Evolutionary conservation across 2,113 vertebrate species (phyloP).

Genomic region (Oryzias celebensis): DNA sequence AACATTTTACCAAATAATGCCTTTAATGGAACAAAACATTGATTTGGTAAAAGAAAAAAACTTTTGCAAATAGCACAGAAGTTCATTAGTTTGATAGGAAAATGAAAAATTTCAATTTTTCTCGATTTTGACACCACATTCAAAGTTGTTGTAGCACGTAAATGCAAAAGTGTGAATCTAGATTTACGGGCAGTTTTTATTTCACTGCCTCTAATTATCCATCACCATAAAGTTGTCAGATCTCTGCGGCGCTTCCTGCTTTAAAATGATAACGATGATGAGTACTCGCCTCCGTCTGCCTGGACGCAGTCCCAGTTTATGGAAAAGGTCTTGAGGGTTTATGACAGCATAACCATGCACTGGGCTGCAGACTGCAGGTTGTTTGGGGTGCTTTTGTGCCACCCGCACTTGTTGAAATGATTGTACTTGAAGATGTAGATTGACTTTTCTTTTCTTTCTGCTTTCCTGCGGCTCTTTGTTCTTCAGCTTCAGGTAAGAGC

Average conservation of each 20-base stretch:
- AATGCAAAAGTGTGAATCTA: constrained; percentile 27
- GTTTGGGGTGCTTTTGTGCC: neutral
- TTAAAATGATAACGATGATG: constrained; percentile 34
- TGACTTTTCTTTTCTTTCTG: constrained; percentile 8
- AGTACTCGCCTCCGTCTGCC: constrained; percentile 14
- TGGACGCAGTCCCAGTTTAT: neutral
- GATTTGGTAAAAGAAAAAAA: too few species aligned
- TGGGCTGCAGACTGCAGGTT: constrained; percentile 5
- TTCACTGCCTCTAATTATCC: constrained; percentile 29
- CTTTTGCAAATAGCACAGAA: too few species aligned
- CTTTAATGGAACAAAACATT: too few species aligned
- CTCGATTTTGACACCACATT: too few species aligned
- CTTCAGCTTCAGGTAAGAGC: constrained; percentile 70
- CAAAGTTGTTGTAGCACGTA: too few species aligned
- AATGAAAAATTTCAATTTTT: too few species aligned
- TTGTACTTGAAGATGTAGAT: neutral
- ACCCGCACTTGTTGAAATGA: neutral
- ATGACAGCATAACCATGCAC: constrained; percentile 2
- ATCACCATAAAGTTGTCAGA: constrained; percentile 6
- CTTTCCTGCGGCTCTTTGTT: neutral
- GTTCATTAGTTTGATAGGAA: too few species aligned
- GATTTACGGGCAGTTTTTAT: constrained; percentile 37
- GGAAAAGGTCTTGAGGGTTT: neutral
- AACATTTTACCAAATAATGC: too few species aligned
- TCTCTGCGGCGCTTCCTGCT: constrained; percentile 1